These are phyloP conservation scores for Parelbella ahira DNA, from an alignment of 2,888 invertebrate genomes.

Conservation along the genomic window DNA sequence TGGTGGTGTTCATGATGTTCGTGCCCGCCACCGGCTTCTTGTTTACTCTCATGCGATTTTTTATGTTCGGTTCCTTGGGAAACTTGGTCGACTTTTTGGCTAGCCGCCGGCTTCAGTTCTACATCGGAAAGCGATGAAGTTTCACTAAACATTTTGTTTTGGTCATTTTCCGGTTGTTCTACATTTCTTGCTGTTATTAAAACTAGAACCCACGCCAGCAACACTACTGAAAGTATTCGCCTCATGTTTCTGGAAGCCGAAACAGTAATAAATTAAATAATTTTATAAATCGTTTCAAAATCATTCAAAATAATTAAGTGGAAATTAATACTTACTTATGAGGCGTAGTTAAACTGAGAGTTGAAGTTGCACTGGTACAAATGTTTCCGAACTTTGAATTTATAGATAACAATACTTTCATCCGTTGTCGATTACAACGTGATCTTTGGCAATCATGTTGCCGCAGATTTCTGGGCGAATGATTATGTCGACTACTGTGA, in stretches of 20 bases:
- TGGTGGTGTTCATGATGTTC: constrained; percentile 85
- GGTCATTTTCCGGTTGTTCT: constrained; percentile 42
- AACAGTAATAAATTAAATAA: neutral
- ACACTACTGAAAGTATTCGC: constrained; percentile 50
- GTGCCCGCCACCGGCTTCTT: constrained; percentile 85
- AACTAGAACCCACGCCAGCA: constrained; percentile 50
- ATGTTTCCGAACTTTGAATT: constrained; percentile 63
- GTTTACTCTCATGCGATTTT: constrained; percentile 65
- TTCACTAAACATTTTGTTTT: constrained; percentile 26
- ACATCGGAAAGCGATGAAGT: no score
- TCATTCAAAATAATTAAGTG: neutral
- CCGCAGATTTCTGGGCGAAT: constrained; percentile 75
- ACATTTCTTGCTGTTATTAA: constrained; percentile 55
- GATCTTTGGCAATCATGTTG: constrained; percentile 71
- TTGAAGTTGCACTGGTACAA: constrained; percentile 60
- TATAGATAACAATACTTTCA: constrained; percentile 75
- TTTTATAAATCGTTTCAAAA: neutral
- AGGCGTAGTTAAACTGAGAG: constrained; percentile 47
- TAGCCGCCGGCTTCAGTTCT: constrained; percentile 11
- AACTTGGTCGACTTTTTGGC: constrained; percentile 52
- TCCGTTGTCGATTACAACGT: constrained; percentile 66
- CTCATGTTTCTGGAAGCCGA: constrained; percentile 50
- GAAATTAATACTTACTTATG: constrained; percentile 40
- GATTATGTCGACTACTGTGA: constrained; percentile 54
- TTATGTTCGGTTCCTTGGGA: constrained; percentile 76